Percentiles rank a stretch among this genome's conserved stretches.
Conservation (phyloP, 1,140 invertebrate species). For the Trichoplusia ni region DNA sequence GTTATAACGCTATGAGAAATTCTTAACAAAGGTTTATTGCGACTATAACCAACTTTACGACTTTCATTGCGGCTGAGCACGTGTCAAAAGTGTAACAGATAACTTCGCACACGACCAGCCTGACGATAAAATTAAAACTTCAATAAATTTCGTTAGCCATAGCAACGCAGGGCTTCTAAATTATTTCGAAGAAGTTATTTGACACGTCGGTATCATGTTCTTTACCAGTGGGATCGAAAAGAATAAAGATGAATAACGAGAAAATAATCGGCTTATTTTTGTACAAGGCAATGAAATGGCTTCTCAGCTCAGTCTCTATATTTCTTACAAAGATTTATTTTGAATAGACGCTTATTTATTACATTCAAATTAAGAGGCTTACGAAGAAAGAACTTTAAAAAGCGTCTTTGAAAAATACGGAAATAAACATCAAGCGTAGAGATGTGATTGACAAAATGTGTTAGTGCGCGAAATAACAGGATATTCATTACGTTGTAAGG, state of each 20-base stretch:
- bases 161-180: not conserved
- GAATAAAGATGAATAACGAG: not conserved
- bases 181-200: constrained; percentile 8
- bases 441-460: constrained; percentile 31
- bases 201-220: not conserved
- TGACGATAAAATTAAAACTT: constrained; percentile 36
- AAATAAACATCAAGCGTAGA: not conserved
- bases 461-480: constrained; percentile 44
- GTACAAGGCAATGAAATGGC: not conserved
- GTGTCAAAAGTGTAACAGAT: constrained; percentile 61
- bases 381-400: not conserved
- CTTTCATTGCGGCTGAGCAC: constrained; percentile 56
- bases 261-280: constrained; percentile 28
- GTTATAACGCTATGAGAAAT: constrained; percentile 55
- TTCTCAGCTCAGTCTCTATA: not conserved
- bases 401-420: not conserved
- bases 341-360: constrained; percentile 6
- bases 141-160: constrained; percentile 1
- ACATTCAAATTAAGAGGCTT: constrained; percentile 15
- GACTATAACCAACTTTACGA: constrained; percentile 71
- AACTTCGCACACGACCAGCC: not conserved
- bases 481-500: constrained; percentile 39
- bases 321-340: constrained; percentile 1
- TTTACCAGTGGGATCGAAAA: not conserved
- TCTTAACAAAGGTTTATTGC: constrained; percentile 68